phyloP scores from a whole-genome alignment of 2,888 invertebrate genomes.

The Rotaria magnacalcarata region DNA sequence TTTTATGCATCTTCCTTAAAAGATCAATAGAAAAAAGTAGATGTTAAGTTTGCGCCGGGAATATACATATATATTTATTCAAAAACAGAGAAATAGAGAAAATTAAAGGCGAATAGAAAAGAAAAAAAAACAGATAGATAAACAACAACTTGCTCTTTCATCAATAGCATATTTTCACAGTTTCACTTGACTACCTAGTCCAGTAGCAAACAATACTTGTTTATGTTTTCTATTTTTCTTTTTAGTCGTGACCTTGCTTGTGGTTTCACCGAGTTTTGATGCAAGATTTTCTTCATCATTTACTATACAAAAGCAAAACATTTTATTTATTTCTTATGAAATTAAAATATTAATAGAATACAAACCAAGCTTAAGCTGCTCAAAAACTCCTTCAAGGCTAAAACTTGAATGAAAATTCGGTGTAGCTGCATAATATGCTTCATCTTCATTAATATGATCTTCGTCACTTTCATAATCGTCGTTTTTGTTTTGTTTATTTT shows the following conservation, averaged over 20 bases:
- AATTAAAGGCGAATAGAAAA: constrained; percentile 12
- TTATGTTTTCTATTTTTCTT: constrained; percentile 17
- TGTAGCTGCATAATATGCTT: not conserved
- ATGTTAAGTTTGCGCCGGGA: not conserved
- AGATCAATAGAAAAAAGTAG: not conserved
- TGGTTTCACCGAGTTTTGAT: not conserved
- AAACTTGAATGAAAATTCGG: constrained; percentile 30
- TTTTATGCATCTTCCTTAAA: no score
- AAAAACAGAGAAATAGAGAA: not conserved
- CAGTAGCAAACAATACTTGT: constrained; percentile 12
- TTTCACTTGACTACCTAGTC: not conserved
- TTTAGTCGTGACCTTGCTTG: not conserved
- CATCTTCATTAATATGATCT: not conserved
- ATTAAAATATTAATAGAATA: not conserved
- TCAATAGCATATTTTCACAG: not conserved
- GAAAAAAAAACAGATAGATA: not conserved
- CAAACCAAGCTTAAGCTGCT: not conserved
- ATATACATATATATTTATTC: constrained; percentile 1
- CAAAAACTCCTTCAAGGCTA: constrained; percentile 17
- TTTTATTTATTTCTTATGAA: no score
- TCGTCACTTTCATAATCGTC: not conserved
- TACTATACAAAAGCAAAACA: not conserved
- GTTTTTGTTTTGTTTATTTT: not conserved
- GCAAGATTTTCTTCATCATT: constrained; percentile 6
- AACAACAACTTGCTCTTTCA: not conserved